Evolutionary conservation across 2,113 vertebrate species (phyloP).

Genomic region (human (Homo sapiens)): GRCh38 chr12:123523501-123524000

Average conservation of each 20-base stretch:
- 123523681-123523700: background rate
- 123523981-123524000: background rate
- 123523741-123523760: rapidly evolving
- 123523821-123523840: background rate
- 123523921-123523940: background rate
- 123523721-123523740: background rate
- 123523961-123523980: background rate
- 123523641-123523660: constrained; percentile 84
- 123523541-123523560: constrained; percentile 89
- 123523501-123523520: constrained; percentile 93
- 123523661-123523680: rapidly evolving
- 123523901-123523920: rapidly evolving
- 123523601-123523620: constrained; percentile 95
- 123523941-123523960: rapidly evolving
- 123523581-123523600: constrained; percentile 92
- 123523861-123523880: background rate
- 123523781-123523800: rapidly evolving
- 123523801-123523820: rapidly evolving
- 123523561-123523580: constrained; percentile 94
- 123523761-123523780: background rate
- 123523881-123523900: background rate
- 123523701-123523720: background rate
- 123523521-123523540: constrained; percentile 87
- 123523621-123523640: constrained; percentile 94
- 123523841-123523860: rapidly evolving